Conservation (phyloP, 2,888 invertebrate genomes). For the Monoplex corrugatus region DNA sequence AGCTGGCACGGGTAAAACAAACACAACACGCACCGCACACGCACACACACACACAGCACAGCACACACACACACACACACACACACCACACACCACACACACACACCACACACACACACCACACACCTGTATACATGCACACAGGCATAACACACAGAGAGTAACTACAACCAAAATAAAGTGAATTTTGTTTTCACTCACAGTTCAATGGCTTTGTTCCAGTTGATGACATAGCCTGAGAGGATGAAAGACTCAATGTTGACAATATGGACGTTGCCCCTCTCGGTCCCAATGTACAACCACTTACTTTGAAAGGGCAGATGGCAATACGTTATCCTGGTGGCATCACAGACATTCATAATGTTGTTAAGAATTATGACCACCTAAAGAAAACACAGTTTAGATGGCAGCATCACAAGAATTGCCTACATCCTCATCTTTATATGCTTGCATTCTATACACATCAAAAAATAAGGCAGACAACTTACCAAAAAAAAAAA, state of each 20-base stretch:
- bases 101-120: background rate
- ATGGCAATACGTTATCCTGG: slow-evolving; percentile 95
- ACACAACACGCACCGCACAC: too few species aligned
- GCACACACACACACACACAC: background rate
- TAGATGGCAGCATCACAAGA: too few species aligned
- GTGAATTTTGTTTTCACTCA: slow-evolving; percentile 84
- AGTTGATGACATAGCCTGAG: slow-evolving; percentile 99
- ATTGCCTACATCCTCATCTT: too few species aligned
- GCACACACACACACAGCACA: background rate
- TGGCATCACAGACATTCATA: too few species aligned
- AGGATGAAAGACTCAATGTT: slow-evolving; percentile 97
- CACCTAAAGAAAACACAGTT: background rate
- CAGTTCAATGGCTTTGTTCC: slow-evolving; percentile 99
- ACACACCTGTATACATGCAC: too few species aligned
- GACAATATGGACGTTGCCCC: slow-evolving; percentile 98
- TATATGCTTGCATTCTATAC: too few species aligned
- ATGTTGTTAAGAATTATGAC: too few species aligned
- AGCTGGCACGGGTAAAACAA: too few species aligned
- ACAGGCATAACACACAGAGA: too few species aligned
- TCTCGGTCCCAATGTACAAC: slow-evolving; percentile 99
- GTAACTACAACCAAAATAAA: too few species aligned
- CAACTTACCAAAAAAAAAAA: too few species aligned
- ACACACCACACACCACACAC: background rate
- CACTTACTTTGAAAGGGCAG: slow-evolving; percentile 98
- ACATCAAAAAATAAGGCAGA: too few species aligned